Percentiles rank a stretch among this genome's conserved stretches.
phyloP scores from a whole-genome alignment of 2,797 vertebrate species.

The Scyliorhinus canicula region DNA sequence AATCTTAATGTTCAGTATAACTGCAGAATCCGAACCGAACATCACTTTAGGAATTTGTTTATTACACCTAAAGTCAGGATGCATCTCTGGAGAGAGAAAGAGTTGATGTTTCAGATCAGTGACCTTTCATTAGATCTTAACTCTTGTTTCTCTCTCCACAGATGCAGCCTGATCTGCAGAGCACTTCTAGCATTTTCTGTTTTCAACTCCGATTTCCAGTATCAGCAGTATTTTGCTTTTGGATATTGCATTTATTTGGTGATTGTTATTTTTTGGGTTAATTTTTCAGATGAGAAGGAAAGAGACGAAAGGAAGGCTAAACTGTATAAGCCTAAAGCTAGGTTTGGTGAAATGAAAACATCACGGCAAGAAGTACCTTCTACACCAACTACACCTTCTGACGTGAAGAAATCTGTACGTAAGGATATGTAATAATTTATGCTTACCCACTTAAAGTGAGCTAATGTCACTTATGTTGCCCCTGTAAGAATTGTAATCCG shows the following conservation, averaged over 20 bases:
- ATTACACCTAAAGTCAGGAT: not conserved
- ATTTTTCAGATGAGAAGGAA: constrained; percentile 60
- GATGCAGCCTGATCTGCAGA: not conserved
- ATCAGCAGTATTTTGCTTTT: not conserved
- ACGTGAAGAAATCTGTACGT: constrained; percentile 61
- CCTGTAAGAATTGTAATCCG: not conserved
- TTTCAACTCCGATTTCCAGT: not conserved
- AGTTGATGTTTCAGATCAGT: not conserved
- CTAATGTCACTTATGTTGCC: not conserved
- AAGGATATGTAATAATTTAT: not conserved
- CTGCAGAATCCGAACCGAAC: not conserved
- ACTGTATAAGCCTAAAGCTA: constrained; percentile 62
- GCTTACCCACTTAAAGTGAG: not conserved
- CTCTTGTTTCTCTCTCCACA: not conserved
- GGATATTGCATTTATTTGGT: not conserved
- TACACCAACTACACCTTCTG: constrained; percentile 43
- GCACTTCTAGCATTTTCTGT: not conserved
- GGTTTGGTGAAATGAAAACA: constrained; percentile 50
- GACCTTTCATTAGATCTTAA: not conserved
- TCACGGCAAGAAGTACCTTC: constrained; percentile 51
- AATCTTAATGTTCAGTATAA: not conserved
- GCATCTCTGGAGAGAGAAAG: not conserved
- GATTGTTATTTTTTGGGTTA: not conserved
- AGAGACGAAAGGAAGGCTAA: constrained; percentile 63
- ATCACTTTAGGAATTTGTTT: not conserved